phyloP scores from a whole-genome alignment of 2,888 invertebrate species.

The Auanema freiburgensis region DNA sequence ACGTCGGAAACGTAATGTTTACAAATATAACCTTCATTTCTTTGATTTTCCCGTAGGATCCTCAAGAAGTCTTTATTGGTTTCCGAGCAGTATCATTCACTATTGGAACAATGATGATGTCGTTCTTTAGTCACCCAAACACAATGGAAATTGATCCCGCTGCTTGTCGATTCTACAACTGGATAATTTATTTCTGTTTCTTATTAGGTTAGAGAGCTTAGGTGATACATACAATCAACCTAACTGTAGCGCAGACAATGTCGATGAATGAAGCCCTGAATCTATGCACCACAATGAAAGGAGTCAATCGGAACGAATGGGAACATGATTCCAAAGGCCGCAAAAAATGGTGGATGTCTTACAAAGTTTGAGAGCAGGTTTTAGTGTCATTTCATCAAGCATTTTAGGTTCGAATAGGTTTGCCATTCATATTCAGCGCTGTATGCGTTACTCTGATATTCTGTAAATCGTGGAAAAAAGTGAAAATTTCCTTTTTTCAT shows the following conservation, averaged over 20 bases:
- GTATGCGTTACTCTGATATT: not conserved
- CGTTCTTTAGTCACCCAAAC: not conserved
- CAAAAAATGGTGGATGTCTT: conserved; percentile 1
- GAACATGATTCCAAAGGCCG: not conserved
- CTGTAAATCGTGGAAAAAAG: not conserved
- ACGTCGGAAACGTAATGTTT: no score
- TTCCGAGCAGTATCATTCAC: not conserved
- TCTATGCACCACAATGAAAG: not conserved
- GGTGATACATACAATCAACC: not conserved
- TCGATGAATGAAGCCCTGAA: not conserved
- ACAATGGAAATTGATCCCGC: not conserved
- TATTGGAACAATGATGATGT: not conserved
- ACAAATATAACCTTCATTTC: no score
- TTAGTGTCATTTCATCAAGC: not conserved
- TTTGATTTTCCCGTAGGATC: not conserved
- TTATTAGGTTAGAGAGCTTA: not conserved
- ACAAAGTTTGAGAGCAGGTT: not conserved
- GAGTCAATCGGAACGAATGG: conserved; percentile 5
- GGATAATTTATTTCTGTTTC: not conserved
- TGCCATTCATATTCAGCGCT: not conserved
- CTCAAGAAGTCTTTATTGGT: not conserved
- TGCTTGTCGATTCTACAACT: not conserved
- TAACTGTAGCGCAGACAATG: not conserved
- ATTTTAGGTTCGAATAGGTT: conserved; percentile 1
- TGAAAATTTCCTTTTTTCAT: not conserved